Evolutionary conservation across 2,797 vertebrate species (phyloP), one percentile per base, ranked within the genome.

Genomic region (Xiphophorus birchmanni): DNA sequence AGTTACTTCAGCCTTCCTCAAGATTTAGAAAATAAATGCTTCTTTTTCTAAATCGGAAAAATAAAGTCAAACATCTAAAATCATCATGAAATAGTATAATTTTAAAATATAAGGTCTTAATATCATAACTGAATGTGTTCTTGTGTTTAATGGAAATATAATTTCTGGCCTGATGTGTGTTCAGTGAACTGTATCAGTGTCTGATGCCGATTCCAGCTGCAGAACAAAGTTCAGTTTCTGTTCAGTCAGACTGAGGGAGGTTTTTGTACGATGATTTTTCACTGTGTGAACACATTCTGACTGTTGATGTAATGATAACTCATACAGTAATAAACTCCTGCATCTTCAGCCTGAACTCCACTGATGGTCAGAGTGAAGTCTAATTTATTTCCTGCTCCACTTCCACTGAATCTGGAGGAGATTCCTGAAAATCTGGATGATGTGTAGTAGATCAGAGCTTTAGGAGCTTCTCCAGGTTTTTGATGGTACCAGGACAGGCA

Each of bases 331-430:
- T 76, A 73, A 84, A 73, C 56, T 76, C 3, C 80, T 5, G 52
- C n/a, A 47, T 84, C 75, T 47, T 81, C 83, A 84, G 67, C 13
- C 69, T 85, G 77, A 4, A 77, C 48, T 77, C 67, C 15, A 72
- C 74, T 79, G 77, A 79, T 79, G 69, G 56, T 82, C 80, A 77
- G 77, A 82, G 80, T 76, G 84, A 69, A 82, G 69, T 85, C 80
- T 0, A n/a, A 15, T 58, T 12, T 12, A 29, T 58, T 42, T 0
- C 50, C 50, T 60, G 50, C 29, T 37, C 37, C n/a, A 5, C 40
- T 76, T 21, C 77, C 80, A 74, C 56, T 81, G 5, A 84, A 75
- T 44, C 79, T 50, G 72, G 74, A 76, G 23, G 71, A 73, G 71
- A 80, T 74, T 74, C 78, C 78, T 65, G 72, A 45, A 47, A 60